Evolutionary conservation across 2,113 vertebrate species (phyloP), one percentile per base, ranked within the genome.

Genomic region (Oenanthe oenanthe): DNA sequence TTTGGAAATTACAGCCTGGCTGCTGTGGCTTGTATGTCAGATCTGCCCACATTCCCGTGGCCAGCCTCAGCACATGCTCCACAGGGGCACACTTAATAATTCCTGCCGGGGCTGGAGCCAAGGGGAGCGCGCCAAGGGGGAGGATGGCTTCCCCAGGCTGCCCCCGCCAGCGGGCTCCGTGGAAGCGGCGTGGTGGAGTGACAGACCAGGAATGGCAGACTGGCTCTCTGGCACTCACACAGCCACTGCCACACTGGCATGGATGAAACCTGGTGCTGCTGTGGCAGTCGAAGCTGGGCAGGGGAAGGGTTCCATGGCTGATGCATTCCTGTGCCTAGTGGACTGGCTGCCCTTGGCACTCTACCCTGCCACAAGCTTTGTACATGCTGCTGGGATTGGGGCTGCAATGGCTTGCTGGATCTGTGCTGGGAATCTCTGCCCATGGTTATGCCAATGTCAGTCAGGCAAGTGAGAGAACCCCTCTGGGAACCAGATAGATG

Each of bases 1-100:
- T 91, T 96, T 96, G 95, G 96, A 97, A 97, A 97, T 97, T 97
- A 97, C 90, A 97, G 96, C 95, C 97, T 97, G 95, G 95, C 95
- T 95, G 95, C 95, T 96, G 97, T 90, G 95, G 97, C 96, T 96
- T 94, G 93, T 96, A 96, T 96, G 95, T 97, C 95, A 96, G 97
- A 97, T 96, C 97, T 97, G 95, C 96, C 97, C 97, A 97, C 96
- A 97, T 97, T 97, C 96, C 95, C 96, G 95, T 95, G 96, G 97
- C 93, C 91, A 95, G 95, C 96, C 96, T 97, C 97, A 97, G 96
- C 97, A 97, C 91, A 97, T 97, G 96, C 95, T 97, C 89, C 93
- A 80, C 85, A 76, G 96, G 89, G 97, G 95, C 95, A 96, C 89
- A 92, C 96, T 97, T 97, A 97, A 97, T 97, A 97, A 97, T 94